A percentile compares a stretch with the other conserved stretches of the same genome.
Conservation (phyloP, 1,140 invertebrate genomes). For the Brachionus rubens region DNA sequence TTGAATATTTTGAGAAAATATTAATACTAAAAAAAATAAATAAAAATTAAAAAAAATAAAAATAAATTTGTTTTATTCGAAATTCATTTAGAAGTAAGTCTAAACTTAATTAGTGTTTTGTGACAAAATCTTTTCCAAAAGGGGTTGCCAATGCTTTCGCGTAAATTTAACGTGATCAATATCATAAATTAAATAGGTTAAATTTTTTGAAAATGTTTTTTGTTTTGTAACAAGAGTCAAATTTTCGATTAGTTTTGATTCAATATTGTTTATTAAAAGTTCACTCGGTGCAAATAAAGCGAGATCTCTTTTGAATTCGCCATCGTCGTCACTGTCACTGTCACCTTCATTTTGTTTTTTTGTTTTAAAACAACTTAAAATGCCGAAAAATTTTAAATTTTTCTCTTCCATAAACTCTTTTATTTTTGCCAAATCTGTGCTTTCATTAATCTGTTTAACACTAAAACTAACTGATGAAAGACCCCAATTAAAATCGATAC, state of each 20-base stretch:
- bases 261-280: neutral
- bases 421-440: neutral
- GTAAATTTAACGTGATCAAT: neutral
- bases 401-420: slow-evolving; percentile 37
- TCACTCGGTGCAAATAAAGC: neutral
- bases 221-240: neutral
- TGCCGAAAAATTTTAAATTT: neutral
- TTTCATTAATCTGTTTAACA: slow-evolving; percentile 19
- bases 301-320: slow-evolving; percentile 13
- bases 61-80: too few species aligned
- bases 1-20: too few species aligned
- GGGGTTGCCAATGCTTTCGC: slow-evolving; percentile 1
- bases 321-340: too few species aligned
- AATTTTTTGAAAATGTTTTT: neutral
- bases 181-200: neutral
- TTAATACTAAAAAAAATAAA: too few species aligned
- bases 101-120: too few species aligned
- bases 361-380: slow-evolving; percentile 33
- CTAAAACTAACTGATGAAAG: slow-evolving; percentile 32
- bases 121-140: slow-evolving; percentile 3
- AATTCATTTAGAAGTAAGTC: too few species aligned
- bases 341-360: neutral
- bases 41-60: too few species aligned
- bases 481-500: neutral
- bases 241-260: neutral